Evolutionary conservation across 2,888 invertebrate genomes (phyloP).

Genomic region (Tuberolachnus salignus): DNA sequence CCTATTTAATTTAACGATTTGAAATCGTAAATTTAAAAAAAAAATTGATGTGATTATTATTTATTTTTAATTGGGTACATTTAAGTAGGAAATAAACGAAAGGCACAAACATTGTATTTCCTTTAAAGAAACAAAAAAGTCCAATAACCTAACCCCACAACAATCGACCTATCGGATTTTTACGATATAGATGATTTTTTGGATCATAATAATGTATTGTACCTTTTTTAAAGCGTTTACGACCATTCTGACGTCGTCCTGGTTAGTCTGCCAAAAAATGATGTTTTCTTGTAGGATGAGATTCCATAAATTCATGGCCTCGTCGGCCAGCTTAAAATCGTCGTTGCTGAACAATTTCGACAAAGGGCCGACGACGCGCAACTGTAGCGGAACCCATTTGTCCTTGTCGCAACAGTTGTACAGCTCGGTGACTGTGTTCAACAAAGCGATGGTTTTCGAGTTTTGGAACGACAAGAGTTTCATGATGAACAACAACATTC

Average conservation of each 20-base stretch:
- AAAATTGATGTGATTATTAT: too few species aligned
- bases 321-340: slow-evolving; percentile 2
- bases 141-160: too few species aligned
- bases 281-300: slow-evolving; percentile 20
- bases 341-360: slow-evolving; percentile 8
- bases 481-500: not conserved
- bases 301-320: slow-evolving; percentile 35
- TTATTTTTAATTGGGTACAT: too few species aligned
- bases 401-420: slow-evolving; percentile 13
- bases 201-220: too few species aligned
- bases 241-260: not conserved
- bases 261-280: not conserved
- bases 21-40: too few species aligned
- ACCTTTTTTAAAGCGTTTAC: slow-evolving; percentile 23
- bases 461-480: slow-evolving; percentile 15
- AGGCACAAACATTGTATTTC: too few species aligned
- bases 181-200: too few species aligned
- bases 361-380: not conserved
- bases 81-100: too few species aligned
- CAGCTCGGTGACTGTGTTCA: not conserved
- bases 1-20: not conserved
- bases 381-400: not conserved
- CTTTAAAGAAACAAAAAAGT: too few species aligned
- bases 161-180: too few species aligned
- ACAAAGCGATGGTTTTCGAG: not conserved